phyloP scores from a whole-genome alignment of 2,797 vertebrate genomes.

The Sebastes iracundus region DNA sequence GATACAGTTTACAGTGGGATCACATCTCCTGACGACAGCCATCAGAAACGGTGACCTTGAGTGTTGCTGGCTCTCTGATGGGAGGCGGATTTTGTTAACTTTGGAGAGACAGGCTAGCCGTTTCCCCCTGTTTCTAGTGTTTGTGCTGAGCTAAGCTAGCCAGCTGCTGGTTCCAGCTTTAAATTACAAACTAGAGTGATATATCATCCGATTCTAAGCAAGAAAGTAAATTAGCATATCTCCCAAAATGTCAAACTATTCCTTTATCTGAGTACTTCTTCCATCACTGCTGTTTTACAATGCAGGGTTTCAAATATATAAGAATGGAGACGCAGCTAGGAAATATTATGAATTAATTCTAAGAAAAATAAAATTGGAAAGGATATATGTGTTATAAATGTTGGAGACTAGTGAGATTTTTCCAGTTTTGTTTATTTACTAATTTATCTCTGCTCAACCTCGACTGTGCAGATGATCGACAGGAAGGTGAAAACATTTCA shows the following conservation, averaged over 20 bases:
- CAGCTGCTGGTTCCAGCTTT: not conserved
- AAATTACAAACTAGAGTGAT: not conserved
- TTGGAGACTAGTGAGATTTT: not conserved
- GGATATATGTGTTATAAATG: not conserved
- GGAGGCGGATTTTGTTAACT: not conserved
- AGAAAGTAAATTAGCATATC: not conserved
- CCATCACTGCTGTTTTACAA: not conserved
- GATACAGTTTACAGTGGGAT: too few species aligned
- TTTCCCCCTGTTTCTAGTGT: too few species aligned
- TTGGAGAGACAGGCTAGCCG: not conserved
- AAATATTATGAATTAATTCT: not conserved
- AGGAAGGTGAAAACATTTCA: constrained; percentile 31
- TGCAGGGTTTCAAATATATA: not conserved
- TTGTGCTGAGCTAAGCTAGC: too few species aligned
- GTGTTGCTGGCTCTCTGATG: too few species aligned
- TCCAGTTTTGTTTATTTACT: not conserved
- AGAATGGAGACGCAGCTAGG: not conserved
- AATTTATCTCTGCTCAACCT: not conserved
- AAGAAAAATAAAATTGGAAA: not conserved
- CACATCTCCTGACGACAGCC: too few species aligned
- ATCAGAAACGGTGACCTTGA: too few species aligned
- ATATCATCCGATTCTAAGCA: not conserved
- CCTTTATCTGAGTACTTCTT: not conserved
- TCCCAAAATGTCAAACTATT: not conserved
- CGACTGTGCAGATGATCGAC: not conserved